phyloP scores from a whole-genome alignment of 2,113 vertebrate species.

The Oreochromis spilurus region DNA sequence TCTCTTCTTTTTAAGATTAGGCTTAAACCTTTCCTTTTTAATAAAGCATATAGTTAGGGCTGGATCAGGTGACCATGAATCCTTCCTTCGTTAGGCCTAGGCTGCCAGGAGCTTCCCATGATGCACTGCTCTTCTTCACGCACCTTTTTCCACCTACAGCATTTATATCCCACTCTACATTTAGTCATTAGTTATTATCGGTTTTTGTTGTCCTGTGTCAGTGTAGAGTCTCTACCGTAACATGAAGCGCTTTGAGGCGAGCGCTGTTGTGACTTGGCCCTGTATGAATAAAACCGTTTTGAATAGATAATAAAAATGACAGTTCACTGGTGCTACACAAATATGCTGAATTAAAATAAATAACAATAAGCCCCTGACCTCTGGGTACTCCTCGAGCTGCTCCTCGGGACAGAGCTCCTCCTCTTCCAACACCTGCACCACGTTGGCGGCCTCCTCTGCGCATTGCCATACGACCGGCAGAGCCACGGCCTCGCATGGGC shows the following conservation, averaged over 20 bases:
- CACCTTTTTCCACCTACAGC: not conserved
- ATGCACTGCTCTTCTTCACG: not conserved
- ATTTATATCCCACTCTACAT: not conserved
- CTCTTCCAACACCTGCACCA: slow-evolving; percentile 79
- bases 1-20: not conserved
- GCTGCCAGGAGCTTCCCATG: not conserved
- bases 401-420: slow-evolving; percentile 79
- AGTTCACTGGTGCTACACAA: not conserved
- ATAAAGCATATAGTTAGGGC: not conserved
- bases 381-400: slow-evolving; percentile 69
- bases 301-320: not conserved
- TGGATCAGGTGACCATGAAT: not conserved
- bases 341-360: not conserved
- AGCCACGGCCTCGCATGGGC: slow-evolving; percentile 81
- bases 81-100: not conserved
- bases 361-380: not conserved
- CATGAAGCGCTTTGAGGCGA: not conserved
- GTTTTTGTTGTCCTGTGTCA: not conserved
- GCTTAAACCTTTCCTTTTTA: not conserved
- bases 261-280: not conserved
- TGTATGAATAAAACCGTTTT: not conserved
- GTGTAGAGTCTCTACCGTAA: not conserved
- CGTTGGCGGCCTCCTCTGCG: slow-evolving; percentile 76
- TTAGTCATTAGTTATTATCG: not conserved
- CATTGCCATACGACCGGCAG: slow-evolving; percentile 81